Percentiles rank a stretch among this genome's conserved stretches.
phyloP scores from a whole-genome alignment of 2,797 vertebrate species.

The Crenichthys baileyi region DNA sequence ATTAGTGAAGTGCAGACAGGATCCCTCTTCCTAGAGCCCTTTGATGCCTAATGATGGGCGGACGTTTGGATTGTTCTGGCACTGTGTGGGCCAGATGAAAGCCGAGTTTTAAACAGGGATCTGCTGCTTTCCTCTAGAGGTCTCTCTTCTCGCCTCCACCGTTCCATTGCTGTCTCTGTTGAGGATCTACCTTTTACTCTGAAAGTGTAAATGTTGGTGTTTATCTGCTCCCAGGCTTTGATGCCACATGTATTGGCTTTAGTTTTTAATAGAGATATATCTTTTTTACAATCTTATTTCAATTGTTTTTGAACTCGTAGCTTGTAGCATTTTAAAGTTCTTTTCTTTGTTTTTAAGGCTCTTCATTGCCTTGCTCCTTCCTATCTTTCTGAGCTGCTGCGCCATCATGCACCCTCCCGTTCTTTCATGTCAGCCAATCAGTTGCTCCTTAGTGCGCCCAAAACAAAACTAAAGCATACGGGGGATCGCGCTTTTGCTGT shows the following conservation, averaged over 20 bases:
- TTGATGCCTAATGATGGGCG: constrained; percentile 79
- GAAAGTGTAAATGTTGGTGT: constrained; percentile 45
- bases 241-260: not conserved
- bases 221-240: constrained; percentile 36
- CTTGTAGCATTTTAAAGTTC: too few species aligned
- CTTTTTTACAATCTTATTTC: not conserved
- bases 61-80: constrained; percentile 72
- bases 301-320: not conserved
- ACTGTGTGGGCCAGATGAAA: constrained; percentile 78
- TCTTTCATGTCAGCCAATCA: too few species aligned
- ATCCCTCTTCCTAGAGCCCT: constrained; percentile 64
- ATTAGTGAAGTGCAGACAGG: constrained; percentile 70
- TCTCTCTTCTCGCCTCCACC: constrained; percentile 59
- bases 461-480: too few species aligned
- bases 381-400: too few species aligned
- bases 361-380: too few species aligned
- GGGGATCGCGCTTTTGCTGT: too few species aligned
- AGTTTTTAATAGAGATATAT: not conserved
- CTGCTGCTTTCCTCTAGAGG: constrained; percentile 65
- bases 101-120: constrained; percentile 63
- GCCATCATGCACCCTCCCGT: too few species aligned
- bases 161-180: constrained; percentile 54
- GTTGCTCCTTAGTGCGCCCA: too few species aligned
- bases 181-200: constrained; percentile 56
- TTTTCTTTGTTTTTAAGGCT: too few species aligned